A percentile compares a stretch with the other conserved stretches of the same genome.
Conservation (phyloP, 2,888 invertebrate species). For the Drosophila sordidula region DNA sequence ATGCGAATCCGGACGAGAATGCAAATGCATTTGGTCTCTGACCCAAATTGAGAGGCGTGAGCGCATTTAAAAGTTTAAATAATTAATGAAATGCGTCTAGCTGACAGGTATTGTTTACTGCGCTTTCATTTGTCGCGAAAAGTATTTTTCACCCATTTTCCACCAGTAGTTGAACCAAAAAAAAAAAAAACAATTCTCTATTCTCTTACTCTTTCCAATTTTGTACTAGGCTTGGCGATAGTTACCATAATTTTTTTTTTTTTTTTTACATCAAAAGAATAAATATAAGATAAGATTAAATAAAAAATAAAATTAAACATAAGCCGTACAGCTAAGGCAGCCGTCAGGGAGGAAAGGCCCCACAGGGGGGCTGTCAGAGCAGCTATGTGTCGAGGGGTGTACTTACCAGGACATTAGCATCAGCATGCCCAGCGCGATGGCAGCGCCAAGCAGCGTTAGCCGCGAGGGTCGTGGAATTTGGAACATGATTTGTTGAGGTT, state of each 20-base stretch:
- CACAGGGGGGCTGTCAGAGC: too few relatives aligned
- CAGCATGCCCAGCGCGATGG: constrained; percentile 57
- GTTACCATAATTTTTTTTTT: too few relatives aligned
- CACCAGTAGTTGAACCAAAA: too few relatives aligned
- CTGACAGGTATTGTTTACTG: constrained; percentile 2
- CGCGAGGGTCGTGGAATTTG: constrained; percentile 64
- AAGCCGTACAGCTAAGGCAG: too few relatives aligned
- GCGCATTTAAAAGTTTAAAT: constrained; percentile 41
- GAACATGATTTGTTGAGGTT: constrained; percentile 60
- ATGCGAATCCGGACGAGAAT: constrained; percentile 13
- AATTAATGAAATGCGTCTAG: constrained; percentile 25
- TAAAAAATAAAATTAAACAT: too few relatives aligned
- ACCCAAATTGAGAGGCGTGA: constrained; percentile 44
- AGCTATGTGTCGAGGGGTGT: neutral
- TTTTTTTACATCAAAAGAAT: too few relatives aligned
- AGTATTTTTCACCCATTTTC: too few relatives aligned
- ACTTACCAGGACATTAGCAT: constrained; percentile 79
- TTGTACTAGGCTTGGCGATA: too few relatives aligned
- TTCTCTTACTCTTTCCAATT: too few relatives aligned
- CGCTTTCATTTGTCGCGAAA: neutral
- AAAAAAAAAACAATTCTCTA: too few relatives aligned
- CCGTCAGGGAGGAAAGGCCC: too few relatives aligned
- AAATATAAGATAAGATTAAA: too few relatives aligned
- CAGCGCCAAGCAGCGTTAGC: constrained; percentile 60
- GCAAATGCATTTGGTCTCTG: constrained; percentile 38